A percentile compares a stretch with the other conserved stretches of the same genome.
Evolutionary conservation across 2,888 invertebrate genomes (phyloP).

Genomic region (Argyra leucocephala): DNA sequence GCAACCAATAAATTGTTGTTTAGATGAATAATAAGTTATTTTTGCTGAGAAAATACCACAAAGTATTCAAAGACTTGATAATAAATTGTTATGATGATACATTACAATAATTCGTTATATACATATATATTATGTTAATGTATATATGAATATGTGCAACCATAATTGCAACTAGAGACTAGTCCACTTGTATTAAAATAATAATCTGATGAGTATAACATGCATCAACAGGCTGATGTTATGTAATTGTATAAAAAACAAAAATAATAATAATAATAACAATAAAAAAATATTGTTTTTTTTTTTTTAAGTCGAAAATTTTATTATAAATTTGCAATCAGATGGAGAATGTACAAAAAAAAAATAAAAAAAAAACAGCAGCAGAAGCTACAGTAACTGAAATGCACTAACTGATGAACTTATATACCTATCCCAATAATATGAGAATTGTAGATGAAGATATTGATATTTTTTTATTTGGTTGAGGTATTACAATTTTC

Average conservation of each 20-base stretch:
- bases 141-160: too few species aligned
- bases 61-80: background rate
- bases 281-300: too few species aligned
- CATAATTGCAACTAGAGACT: constrained; percentile 3
- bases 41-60: background rate
- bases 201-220: background rate
- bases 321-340: background rate
- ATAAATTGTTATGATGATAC: background rate
- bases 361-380: background rate
- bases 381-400: background rate
- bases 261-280: background rate
- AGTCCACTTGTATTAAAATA: background rate
- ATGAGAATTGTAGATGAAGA: too few species aligned
- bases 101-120: background rate
- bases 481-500: too few species aligned
- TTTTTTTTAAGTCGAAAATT: background rate
- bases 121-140: too few species aligned
- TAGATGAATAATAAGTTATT: background rate
- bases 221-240: constrained; percentile 1
- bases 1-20: constrained; percentile 4
- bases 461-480: too few species aligned
- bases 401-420: constrained; percentile 2
- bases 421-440: background rate
- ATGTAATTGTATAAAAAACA: constrained; percentile 1
- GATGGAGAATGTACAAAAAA: background rate